Evolutionary conservation across 2,888 invertebrate genomes (phyloP), one percentile per base, ranked within the genome.

Genomic region (Nomada fucata): DNA sequence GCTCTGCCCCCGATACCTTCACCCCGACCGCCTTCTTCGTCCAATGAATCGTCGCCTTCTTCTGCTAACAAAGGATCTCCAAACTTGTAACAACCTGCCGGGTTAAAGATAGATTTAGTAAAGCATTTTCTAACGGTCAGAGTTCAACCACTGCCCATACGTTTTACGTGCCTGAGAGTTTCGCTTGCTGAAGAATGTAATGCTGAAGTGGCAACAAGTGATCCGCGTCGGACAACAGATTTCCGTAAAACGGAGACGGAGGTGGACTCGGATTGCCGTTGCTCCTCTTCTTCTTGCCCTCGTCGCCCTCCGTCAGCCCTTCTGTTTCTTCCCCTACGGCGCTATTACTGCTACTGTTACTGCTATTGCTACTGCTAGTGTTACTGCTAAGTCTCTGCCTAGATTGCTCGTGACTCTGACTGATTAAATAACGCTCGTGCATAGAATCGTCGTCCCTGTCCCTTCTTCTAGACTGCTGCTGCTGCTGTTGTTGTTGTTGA

Each of bases 111-210:
- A 15, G 1, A 18, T 13, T 13, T 63, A 5, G 20, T 59, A 7
- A 26, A n/a, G 2, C 18, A 5, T 44, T 0, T 11, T 11, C 13
- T 10, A 13, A 26, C 20, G 57, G 10, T 11, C 2, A 11, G 57
- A 26, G 26, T 13, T 10, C 18, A 3, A 57, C 2, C 13, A 23
- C 10, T 0, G 23, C 1, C 26, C 13, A 26, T 4, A 23, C 20
- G 26, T 15, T 23, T 36, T 7, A 59, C 67, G 36, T 88, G 96
- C 96, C 96, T 80, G 96, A 96, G 63, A 96, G 94, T 90, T 97
- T 97, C 0, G 97, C 97, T 94, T 98, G 98, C 91, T 98, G 97
- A 90, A 98, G 95, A 88, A 98, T 97, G 91, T 98, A 98, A 94
- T 98, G 97, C 93, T 98, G 97, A 83, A 98, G 94, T 13, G 98